Evolutionary conservation across 2,888 invertebrate genomes (phyloP), one percentile per base, ranked within the genome.

Genomic region (Chironomus tentans): DNA sequence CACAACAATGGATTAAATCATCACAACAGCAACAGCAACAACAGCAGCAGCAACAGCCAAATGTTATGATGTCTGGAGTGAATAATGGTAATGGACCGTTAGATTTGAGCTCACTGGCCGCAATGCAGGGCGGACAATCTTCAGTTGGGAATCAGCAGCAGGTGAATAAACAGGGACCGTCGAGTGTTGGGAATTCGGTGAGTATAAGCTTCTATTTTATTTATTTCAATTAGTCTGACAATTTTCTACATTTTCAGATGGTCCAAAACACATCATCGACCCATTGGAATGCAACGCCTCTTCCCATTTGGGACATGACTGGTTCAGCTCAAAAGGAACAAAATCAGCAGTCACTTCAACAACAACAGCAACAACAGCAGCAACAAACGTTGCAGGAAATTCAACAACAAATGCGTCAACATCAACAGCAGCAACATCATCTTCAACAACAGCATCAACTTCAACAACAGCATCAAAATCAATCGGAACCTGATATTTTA

Each of bases 1-100:
- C 13, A 48, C 28, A 65, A 56, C 77, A 21, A 72, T 76, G 76
- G 76, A 69, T 76, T 50, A 76, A 76, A 18, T 48, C 18, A 48
- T 61, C 76, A 28, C 69, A 69, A 46, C 24, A 24, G 68, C 28
- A 61, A 68, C 70, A 21, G 5, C 28, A 28, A 38, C 73, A 56
- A 68, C 69, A 21, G 24, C 62, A 38, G 10, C 7, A 2, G 4
- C 38, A 38, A 38, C 38, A 38, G 10, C 15, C 62, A 28, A 69
- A 61, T 38, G 50, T n/a, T 28, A 56, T 56, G 56, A 56, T 56
- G 56, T 18, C 38, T 38, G 28, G 28, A 28, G 28, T 28, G 28
- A 68, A 70, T 38, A 38, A 56, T 15, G 56, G 56, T 7, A 56
- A 56, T 56, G 56, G 56, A 6, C 18, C 56, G 6, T 18, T 56